These are phyloP conservation scores for Aleiodes sp. DNA, from an alignment of 1,140 invertebrate genomes.

Conservation along the genomic window DNA sequence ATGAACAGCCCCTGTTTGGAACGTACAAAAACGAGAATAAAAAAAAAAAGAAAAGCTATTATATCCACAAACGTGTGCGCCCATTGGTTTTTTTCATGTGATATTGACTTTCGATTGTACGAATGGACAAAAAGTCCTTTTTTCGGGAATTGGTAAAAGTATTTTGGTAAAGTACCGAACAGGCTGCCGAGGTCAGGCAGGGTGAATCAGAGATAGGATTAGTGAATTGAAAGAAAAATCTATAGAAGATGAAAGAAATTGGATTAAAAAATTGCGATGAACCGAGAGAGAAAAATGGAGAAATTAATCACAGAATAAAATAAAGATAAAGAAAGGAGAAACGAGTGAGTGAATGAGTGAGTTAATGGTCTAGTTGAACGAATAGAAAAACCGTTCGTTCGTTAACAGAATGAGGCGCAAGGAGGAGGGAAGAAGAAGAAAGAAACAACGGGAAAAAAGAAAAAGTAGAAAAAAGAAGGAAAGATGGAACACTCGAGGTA, in stretches of 20 bases:
- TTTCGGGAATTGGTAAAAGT: not conserved
- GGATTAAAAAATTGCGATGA: not conserved
- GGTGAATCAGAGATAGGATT: conserved; percentile 3
- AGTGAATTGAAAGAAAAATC: not conserved
- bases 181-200: not conserved
- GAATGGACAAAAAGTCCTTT: conserved; percentile 3
- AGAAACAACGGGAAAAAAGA: not conserved
- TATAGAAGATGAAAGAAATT: conserved; percentile 4
- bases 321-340: not conserved
- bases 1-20: not conserved
- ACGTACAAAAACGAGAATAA: not conserved
- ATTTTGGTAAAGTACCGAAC: not conserved
- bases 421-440: not conserved
- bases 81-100: not conserved
- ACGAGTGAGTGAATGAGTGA: not conserved
- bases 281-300: not conserved
- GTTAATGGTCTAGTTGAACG: conserved; percentile 18
- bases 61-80: not conserved
- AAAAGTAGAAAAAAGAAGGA: not conserved
- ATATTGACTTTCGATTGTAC: conserved; percentile 7
- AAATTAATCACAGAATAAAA: not conserved
- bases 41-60: not conserved
- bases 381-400: conserved; percentile 31
- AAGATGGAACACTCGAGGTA: conserved; percentile 14
- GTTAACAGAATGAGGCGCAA: conserved; percentile 28